phyloP scores from a whole-genome alignment of 1,140 invertebrate genomes.

The Physella acuta region DNA sequence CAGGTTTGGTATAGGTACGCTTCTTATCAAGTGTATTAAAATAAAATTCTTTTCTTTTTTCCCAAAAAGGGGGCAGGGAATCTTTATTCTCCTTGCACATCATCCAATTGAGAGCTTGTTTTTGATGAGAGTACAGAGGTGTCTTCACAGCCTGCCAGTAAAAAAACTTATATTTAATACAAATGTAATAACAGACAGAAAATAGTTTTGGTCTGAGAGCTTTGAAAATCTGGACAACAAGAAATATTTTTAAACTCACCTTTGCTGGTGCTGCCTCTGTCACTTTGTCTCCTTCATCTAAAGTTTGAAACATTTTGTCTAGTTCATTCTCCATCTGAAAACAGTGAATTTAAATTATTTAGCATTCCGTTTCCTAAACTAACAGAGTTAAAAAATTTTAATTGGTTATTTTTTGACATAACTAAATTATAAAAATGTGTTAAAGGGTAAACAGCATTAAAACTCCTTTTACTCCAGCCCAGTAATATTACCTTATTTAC shows the following conservation, averaged over 20 bases:
- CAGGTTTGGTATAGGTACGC: slow-evolving; percentile 25
- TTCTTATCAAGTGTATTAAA: slow-evolving; percentile 33
- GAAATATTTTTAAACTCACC: not conserved
- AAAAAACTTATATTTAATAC: too few species aligned
- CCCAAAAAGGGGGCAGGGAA: slow-evolving; percentile 40
- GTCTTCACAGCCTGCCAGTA: slow-evolving; percentile 33
- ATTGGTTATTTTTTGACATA: too few species aligned
- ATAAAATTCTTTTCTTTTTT: slow-evolving; percentile 27
- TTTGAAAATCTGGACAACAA: not conserved
- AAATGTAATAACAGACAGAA: too few species aligned
- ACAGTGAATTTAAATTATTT: not conserved
- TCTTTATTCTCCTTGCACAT: slow-evolving; percentile 73
- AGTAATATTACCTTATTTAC: too few species aligned
- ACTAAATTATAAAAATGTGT: not conserved
- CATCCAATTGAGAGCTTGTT: slow-evolving; percentile 83
- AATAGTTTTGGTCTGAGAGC: too few species aligned
- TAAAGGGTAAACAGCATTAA: too few species aligned
- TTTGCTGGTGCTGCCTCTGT: not conserved
- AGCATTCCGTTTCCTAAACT: too few species aligned
- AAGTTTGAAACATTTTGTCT: slow-evolving; percentile 14
- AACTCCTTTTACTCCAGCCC: too few species aligned
- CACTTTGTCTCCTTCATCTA: slow-evolving; percentile 9
- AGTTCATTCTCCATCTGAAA: slow-evolving; percentile 5
- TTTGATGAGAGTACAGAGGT: slow-evolving; percentile 79
- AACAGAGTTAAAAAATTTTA: too few species aligned